These are phyloP conservation scores for Tenodera sinensis DNA, from an alignment of 2,888 invertebrate genomes.

Conservation along the genomic window DNA sequence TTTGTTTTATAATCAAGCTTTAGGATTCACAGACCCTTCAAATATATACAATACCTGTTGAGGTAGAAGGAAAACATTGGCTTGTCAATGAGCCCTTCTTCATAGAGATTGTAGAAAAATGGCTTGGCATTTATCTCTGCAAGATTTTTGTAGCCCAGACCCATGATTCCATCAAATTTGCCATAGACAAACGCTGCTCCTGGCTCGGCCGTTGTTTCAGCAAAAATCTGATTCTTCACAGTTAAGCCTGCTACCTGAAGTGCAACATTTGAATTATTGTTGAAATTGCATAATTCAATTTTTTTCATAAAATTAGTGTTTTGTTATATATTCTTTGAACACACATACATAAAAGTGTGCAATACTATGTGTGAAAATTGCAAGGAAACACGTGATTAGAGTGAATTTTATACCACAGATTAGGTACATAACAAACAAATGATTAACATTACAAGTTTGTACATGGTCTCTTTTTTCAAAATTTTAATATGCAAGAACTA, in stretches of 20 bases:
- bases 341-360: no score
- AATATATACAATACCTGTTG: constrained; percentile 52
- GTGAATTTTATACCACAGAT: no score
- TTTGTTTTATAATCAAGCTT: no score
- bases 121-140: constrained; percentile 55
- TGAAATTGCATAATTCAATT: neutral
- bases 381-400: no score
- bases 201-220: constrained; percentile 64
- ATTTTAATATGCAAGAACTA: no score
- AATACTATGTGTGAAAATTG: no score
- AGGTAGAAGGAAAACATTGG: constrained; percentile 67
- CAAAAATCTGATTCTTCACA: constrained; percentile 61
- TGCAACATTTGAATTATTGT: neutral
- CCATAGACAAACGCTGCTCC: constrained; percentile 57
- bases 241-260: constrained; percentile 54
- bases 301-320: no score
- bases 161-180: constrained; percentile 69
- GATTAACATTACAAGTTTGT: no score
- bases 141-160: constrained; percentile 56
- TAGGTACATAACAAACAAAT: no score
- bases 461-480: no score
- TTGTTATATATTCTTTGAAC: no score
- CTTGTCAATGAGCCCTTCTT: constrained; percentile 49
- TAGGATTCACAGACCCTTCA: no score
- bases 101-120: constrained; percentile 62